These are phyloP conservation scores for Enteromius paludinosus DNA, from an alignment of 2,797 vertebrate genomes.

Conservation along the genomic window DNA sequence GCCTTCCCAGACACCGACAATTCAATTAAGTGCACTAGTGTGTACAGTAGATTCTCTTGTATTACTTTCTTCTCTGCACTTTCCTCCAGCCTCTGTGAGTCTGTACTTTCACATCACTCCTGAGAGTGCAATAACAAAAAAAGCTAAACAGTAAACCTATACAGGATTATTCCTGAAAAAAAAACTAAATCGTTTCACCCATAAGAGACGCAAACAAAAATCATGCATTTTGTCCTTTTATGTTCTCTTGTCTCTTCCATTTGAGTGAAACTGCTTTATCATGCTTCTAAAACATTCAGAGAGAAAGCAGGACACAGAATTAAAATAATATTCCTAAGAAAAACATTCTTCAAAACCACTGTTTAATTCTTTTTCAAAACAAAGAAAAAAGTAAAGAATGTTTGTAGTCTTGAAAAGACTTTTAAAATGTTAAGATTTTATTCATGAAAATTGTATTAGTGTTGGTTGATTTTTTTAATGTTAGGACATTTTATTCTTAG, in stretches of 20 bases:
- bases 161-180: neutral
- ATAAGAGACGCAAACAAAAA: neutral
- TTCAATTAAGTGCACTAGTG: conserved; percentile 39
- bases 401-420: neutral
- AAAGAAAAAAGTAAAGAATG: neutral
- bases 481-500: neutral
- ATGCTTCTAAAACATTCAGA: neutral
- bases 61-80: conserved; percentile 20
- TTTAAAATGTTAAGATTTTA: neutral
- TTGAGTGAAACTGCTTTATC: neutral
- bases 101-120: conserved; percentile 23
- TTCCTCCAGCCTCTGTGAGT: conserved; percentile 22
- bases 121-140: conserved; percentile 34
- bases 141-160: neutral
- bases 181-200: neutral
- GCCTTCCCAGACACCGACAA: conserved; percentile 40
- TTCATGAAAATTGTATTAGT: neutral
- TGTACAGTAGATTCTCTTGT: conserved; percentile 12
- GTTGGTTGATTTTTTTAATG: too few relatives aligned
- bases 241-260: neutral
- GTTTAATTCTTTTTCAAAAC: neutral
- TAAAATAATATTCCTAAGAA: neutral
- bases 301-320: neutral
- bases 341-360: neutral
- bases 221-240: neutral